Percentiles rank a stretch among this genome's conserved stretches.
Conservation (phyloP, 2,113 vertebrate species). For the Phylloscopus whistleri region DNA sequence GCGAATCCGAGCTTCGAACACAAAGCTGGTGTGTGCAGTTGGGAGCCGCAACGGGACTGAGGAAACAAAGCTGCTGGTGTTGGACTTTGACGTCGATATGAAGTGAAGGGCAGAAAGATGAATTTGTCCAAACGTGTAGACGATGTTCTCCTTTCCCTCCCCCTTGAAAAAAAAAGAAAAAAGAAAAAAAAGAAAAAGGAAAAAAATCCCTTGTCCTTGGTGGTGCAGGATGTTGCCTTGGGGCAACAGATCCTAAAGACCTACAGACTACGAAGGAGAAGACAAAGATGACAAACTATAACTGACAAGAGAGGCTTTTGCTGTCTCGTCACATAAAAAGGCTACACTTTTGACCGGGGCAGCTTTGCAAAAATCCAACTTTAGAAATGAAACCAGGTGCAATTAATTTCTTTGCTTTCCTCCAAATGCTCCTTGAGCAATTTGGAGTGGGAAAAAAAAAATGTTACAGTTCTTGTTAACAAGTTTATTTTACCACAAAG, state of each 20-base stretch:
- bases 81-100: constrained; percentile 99
- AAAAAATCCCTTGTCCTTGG: constrained; percentile 79
- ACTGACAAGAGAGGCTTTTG: constrained; percentile 73
- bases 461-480: constrained; percentile 50
- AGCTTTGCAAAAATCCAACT: constrained; percentile 85
- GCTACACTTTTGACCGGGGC: constrained; percentile 78
- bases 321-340: constrained; percentile 74
- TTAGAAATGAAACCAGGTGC: constrained; percentile 86
- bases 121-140: constrained; percentile 75
- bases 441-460: constrained; percentile 28
- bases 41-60: constrained; percentile 99
- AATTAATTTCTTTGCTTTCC: constrained; percentile 76
- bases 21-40: constrained; percentile 97
- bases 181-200: neutral
- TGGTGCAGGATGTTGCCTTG: constrained; percentile 83
- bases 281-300: constrained; percentile 71
- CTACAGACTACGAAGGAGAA: constrained; percentile 77
- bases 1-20: constrained; percentile 98
- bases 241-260: constrained; percentile 81
- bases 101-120: constrained; percentile 84
- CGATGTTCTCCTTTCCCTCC: constrained; percentile 70
- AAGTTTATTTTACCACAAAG: constrained; percentile 66
- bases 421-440: constrained; percentile 63
- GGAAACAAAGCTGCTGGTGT: constrained; percentile 99
- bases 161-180: neutral